Base-by-base conservation (phyloP, 92 coral and sea anemone species). In the Palythoa grandiflora region DNA sequence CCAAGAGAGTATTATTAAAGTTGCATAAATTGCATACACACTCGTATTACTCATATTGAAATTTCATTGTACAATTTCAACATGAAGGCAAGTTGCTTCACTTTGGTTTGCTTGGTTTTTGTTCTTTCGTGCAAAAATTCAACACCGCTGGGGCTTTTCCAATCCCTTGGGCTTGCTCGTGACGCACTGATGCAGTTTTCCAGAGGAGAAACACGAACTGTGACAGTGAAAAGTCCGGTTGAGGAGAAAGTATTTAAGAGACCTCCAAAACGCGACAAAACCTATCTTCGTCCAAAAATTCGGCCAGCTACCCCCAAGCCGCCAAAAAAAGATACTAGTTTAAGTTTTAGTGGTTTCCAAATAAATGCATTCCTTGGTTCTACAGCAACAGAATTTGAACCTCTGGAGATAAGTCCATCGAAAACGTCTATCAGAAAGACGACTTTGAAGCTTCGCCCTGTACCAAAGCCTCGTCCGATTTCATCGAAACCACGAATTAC, bases 171-270 rank as follows among this genome's bases (percentile, higher is more conserved):
- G 61, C 86, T 79, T 21, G 92, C 93, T 17, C 92, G 95, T 13
- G 84, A 89, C 37, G 65, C 90, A 0, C 37, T 94, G 75, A 93
- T 91, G 91, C 60, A 77, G 21, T 94, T 78, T 65, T 93, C 91
- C 60, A 70, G 89, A 37, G 98, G 98, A 57, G 86, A 95, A 0
- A 85, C 80, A n/a, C 79, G 94, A 87, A 88, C 89, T 15, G 94
- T 94, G 19, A 72, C 85, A 19, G 87, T 94, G 55, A 84, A 73
- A 17, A 91, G 86, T 50, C 94, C 95, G 17, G 63, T 90, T 63
- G 87, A 75, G 39, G 77, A 80, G 73, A 73, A 89, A 20, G 71
- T 16, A 38, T 68, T 35, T 20, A 13, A 0, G 28, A 16, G 3
- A 17, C 38, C 79, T 50, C 5, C n/a, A n/a, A n/a, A n/a, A n/a